Percentiles rank a stretch among this genome's conserved stretches.
phyloP scores from a whole-genome alignment of 2,888 invertebrate genomes.

The Brachycybe producta region DNA sequence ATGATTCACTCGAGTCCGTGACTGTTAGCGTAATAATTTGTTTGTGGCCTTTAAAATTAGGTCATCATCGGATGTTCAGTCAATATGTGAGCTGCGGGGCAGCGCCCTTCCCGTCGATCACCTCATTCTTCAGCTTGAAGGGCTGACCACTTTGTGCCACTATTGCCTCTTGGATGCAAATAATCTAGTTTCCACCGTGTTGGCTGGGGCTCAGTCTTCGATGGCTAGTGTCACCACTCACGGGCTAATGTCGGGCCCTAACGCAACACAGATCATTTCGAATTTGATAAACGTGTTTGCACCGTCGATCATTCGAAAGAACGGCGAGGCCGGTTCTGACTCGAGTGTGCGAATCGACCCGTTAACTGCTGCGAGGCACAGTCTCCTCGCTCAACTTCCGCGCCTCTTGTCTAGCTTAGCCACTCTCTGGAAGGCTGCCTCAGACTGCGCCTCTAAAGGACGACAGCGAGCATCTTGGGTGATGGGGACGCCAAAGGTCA shows the following conservation, averaged over 20 bases:
- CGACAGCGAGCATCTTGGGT: constrained; percentile 27
- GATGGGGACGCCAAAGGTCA: constrained; percentile 43
- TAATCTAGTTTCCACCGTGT: constrained; percentile 29
- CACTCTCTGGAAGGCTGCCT: constrained; percentile 60
- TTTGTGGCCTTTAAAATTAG: too few species aligned
- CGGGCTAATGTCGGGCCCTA: constrained; percentile 25
- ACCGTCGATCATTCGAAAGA: constrained; percentile 39
- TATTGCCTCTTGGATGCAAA: constrained; percentile 55
- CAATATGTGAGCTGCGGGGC: too few species aligned
- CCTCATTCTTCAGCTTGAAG: constrained; percentile 60
- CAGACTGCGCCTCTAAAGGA: constrained; percentile 33
- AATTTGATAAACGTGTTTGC: constrained; percentile 70
- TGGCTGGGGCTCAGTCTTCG: constrained; percentile 29
- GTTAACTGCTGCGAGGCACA: constrained; percentile 49
- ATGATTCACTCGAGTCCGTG: too few species aligned
- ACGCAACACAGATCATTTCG: constrained; percentile 55
- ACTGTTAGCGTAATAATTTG: too few species aligned
- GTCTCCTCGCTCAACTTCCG: constrained; percentile 63
- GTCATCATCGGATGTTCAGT: too few species aligned
- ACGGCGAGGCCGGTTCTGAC: not conserved
- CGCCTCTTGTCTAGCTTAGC: constrained; percentile 66
- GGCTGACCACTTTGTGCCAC: constrained; percentile 62
- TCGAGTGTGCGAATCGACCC: constrained; percentile 32
- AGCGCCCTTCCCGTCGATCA: constrained; percentile 45
- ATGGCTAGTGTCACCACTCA: constrained; percentile 26